Percentiles rank a stretch among this genome's conserved stretches.
phyloP scores from a whole-genome alignment of 1,140 invertebrate genomes.

The Orussus abietinus region DNA sequence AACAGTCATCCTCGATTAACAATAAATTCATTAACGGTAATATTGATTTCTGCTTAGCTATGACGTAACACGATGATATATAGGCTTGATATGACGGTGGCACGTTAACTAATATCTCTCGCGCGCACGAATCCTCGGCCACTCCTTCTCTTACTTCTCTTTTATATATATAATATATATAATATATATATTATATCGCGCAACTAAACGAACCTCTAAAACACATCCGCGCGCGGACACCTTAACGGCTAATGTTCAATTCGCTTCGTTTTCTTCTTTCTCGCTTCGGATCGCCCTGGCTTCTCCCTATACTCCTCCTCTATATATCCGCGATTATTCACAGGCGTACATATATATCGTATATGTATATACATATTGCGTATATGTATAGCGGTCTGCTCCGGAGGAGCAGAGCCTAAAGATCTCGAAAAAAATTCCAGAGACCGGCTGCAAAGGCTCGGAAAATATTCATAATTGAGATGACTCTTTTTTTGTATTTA shows the following conservation, averaged over 20 bases:
- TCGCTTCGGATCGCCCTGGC: no score
- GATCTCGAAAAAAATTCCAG: no score
- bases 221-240: no score
- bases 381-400: no score
- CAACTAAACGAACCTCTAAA: no score
- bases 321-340: no score
- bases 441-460: no score
- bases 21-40: constrained; percentile 44
- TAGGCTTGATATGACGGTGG: constrained; percentile 53
- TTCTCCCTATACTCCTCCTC: constrained; percentile 9
- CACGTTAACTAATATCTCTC: constrained; percentile 28
- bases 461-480: no score
- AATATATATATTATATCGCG: constrained; percentile 8
- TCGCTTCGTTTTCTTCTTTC: constrained; percentile 24
- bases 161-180: constrained; percentile 17
- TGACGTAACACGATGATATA: constrained; percentile 51
- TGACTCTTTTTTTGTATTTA: no score
- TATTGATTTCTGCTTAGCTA: constrained; percentile 37
- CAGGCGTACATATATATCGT: no score
- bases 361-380: no score
- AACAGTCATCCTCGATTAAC: constrained; percentile 39
- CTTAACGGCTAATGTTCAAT: constrained; percentile 13
- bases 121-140: not conserved
- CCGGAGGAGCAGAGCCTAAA: no score
- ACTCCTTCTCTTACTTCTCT: constrained; percentile 11